Evolutionary conservation across 2,888 invertebrate genomes (phyloP).

Genomic region (Drosophila diplacantha): DNA sequence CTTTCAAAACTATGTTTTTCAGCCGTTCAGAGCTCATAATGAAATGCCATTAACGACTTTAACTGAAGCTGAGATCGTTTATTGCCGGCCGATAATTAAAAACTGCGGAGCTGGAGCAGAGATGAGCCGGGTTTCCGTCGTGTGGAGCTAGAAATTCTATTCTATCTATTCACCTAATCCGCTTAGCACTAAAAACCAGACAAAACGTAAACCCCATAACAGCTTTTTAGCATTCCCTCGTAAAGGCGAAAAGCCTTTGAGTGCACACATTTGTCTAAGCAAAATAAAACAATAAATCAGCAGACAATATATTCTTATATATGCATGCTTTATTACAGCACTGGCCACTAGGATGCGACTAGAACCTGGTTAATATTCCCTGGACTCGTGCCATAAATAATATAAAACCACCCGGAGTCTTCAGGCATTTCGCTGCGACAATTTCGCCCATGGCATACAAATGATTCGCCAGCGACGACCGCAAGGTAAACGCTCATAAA

Average conservation of each 20-base stretch:
- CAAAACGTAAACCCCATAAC: conserved; percentile 12
- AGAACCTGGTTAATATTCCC: conserved; percentile 57
- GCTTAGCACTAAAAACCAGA: conserved; percentile 16
- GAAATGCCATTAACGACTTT: conserved; percentile 51
- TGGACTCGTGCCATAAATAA: conserved; percentile 53
- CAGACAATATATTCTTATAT: conserved; percentile 1
- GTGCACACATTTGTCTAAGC: conserved; percentile 15
- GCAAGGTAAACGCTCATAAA: conserved; percentile 50
- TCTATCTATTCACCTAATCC: conserved; percentile 14
- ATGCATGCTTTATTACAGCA: conserved; percentile 15
- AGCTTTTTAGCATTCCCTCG: conserved; percentile 26
- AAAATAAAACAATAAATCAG: conserved; percentile 8
- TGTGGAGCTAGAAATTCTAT: conserved; percentile 27
- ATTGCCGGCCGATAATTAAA: conserved; percentile 52
- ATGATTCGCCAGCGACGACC: conserved; percentile 36
- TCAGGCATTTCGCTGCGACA: conserved; percentile 48
- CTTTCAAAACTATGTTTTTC: conserved; percentile 59
- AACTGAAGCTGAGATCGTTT: conserved; percentile 46
- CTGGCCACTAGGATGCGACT: conserved; percentile 51
- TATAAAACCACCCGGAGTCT: conserved; percentile 34
- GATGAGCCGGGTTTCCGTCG: conserved; percentile 36
- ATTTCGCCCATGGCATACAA: conserved; percentile 67
- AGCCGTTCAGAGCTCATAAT: conserved; percentile 35
- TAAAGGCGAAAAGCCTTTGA: conserved; percentile 23
- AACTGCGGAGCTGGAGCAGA: conserved; percentile 34